Base-by-base conservation (phyloP, 2,797 vertebrate species). In the Schizopygopsis pylzovi region DNA sequence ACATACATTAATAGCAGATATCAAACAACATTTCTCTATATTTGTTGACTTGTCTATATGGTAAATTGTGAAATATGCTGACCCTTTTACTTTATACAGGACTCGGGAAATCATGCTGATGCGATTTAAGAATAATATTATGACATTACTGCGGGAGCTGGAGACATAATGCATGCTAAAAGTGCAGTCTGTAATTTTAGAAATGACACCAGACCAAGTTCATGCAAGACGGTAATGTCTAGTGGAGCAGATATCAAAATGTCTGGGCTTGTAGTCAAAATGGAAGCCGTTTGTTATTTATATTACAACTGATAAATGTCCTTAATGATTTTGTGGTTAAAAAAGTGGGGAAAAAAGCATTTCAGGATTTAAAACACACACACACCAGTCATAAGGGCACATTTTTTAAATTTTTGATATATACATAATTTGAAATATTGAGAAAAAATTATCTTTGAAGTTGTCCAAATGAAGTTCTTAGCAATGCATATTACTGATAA, bases 151-250 rank as follows among this genome's bases (percentile, higher is more conserved):
- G 3, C 15, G 0, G 37, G 25, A 56, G 52, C 33, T 2, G 33
- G 4, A 43, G 22, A 25, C 18, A 6, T 6, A 59, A 43, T 9
- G 4, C 7, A 61, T 45, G n/a, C 56, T 45, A 41, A 37, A 63
- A 22, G 25, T 47, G 54, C 70, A 47, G 52, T 61, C n/a, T 83
- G 56, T 75, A 4, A 43, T 82, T 49, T 61, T 22, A 61, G 47
- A 68, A 37, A 49, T 85, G 47, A 71, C 77, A 76, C 78, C 59
- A 61, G 79, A 15, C 15, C 52, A 28, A 39, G 70, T 10, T 70
- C 10, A 45, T 37, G n/a, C 71, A 22, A 52, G 41, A 70, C 80
- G 16, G 61, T 63, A 25, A 59, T 49, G 20, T 3, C 39, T 63
- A 37, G 39, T 4, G 4, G 39, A 63, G 39, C 37, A 59, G 11